Base-by-base conservation (phyloP, 2,113 vertebrate genomes). In the Calyptommatus sinebrachiatus region DNA sequence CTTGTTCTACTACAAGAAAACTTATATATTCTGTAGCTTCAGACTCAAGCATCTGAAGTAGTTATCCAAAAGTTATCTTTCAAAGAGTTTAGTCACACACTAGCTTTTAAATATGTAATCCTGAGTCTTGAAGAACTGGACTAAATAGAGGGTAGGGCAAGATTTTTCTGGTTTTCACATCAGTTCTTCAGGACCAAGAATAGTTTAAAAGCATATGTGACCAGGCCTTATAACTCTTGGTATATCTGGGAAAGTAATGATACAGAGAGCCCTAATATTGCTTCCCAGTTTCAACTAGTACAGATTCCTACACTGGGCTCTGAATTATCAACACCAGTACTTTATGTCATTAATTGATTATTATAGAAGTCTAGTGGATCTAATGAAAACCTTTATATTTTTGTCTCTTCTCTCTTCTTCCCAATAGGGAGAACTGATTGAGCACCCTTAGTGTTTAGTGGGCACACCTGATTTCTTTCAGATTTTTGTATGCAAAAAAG, bases 1-100 rank as follows among this genome's bases (percentile, higher is more conserved):
- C 50, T 46, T 5, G 22, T 84, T 87, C 87, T 81, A 41, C 61
- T 84, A 28, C 26, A 29, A 61, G 72, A 26, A 81, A 80, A 86
- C 3, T 71, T 48, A 77, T 22, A 71, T 0, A 53, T 8, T 73
- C 3, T 41, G 35, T 41, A 41, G 5, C 53, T 72, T 46, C 22
- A 73, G 50, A 73, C 16, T 45, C 65, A 79, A 7, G 28, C 57
- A 16, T 7, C 29, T 62, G 24, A 5, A 46, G 22, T 22, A n/a
- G 0, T 14, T 26, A 72, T 6, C 26, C 48, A 60, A 31, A 72
- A 29, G 12, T 12, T 22, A 31, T 10, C 8, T 61, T 61, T 22
- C 29, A 24, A 24, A 35, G 24, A 16, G 35, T 5, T 41, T 41
- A 41, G 35, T 41, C 35, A 41, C 35, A 41, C 35, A 41, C 35